Base-by-base conservation (phyloP, 2,113 vertebrate species). In the Pagrus major region DNA sequence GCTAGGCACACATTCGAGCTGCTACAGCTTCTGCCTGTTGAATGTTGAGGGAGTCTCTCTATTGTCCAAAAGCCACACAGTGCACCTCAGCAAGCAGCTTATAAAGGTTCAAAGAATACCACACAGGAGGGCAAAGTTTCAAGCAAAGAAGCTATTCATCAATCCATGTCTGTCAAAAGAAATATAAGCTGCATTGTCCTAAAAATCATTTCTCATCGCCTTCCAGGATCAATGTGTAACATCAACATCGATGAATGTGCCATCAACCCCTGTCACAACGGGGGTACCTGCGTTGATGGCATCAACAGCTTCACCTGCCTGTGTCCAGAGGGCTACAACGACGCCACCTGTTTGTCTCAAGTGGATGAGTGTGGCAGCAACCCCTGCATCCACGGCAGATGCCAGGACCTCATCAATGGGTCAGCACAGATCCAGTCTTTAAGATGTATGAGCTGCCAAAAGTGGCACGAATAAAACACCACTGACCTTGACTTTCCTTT, bases 341-440 rank as follows among this genome's bases (percentile, higher is more conserved):
- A 96, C 35, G 91, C 94, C 91, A 97, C 95, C 47, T 99, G 98
- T 88, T 91, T 97, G 76, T 97, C 97, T 0, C 97, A 99, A 93
- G 96, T 97, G 81, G 96, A 98, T 0, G 98, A 99, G 91, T 99
- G 98, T 58, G 94, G 94, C 92, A 99, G 98, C 89, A 96, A 97
- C 92, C 98, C 98, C 67, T 99, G 98, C 75, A 95, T 97, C 83
- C 98, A 99, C 0, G 98, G 98, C 21, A 88, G 90, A 37, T 99
- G 98, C 87, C 94, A 94, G 0, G 98, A 99, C 1, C 93, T 96
- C 51, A 87, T 97, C 89, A 99, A 97, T 0, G 96, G 97, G 97
- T 98, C 91, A 69, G 95, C 59, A n/a, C 7, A 44, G 18, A 21
- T 23, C 7, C 0, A 51, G 1, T 7, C 21, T 72, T 61, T 52